phyloP scores from a whole-genome alignment of 2,888 invertebrate genomes.

The Chorisops tibialis region DNA sequence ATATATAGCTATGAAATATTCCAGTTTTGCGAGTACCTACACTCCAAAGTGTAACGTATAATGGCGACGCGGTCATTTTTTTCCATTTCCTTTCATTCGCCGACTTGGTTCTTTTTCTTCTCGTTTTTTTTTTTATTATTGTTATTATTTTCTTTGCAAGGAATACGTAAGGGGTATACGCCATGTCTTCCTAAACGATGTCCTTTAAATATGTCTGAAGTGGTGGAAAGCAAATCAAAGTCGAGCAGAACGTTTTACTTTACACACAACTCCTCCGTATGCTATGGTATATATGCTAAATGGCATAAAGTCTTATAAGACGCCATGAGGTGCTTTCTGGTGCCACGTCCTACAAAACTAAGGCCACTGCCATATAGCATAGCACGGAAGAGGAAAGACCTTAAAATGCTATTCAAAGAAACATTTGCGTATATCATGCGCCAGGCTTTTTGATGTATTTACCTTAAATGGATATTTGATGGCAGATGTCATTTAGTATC shows the following conservation, averaged over 20 bases:
- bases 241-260: too few species aligned
- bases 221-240: too few species aligned
- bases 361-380: too few species aligned
- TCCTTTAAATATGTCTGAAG: too few species aligned
- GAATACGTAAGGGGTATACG: not conserved
- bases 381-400: constrained; percentile 19
- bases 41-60: not conserved
- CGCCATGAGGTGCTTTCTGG: too few species aligned
- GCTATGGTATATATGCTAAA: too few species aligned
- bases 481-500: constrained; percentile 32
- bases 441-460: constrained; percentile 28
- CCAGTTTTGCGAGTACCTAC: too few species aligned
- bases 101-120: not conserved
- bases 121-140: not conserved
- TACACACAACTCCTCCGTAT: too few species aligned
- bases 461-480: constrained; percentile 34
- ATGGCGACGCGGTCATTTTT: not conserved
- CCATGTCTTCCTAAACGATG: not conserved
- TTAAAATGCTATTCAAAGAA: constrained; percentile 25
- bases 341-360: too few species aligned
- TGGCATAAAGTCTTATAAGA: too few species aligned
- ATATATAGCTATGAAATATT: not conserved
- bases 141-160: not conserved
- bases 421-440: constrained; percentile 27
- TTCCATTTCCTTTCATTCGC: too few species aligned